Percentiles rank a stretch among this genome's conserved stretches.
Conservation (phyloP, 2,888 invertebrate genomes). For the Cepaea hortensis region DNA sequence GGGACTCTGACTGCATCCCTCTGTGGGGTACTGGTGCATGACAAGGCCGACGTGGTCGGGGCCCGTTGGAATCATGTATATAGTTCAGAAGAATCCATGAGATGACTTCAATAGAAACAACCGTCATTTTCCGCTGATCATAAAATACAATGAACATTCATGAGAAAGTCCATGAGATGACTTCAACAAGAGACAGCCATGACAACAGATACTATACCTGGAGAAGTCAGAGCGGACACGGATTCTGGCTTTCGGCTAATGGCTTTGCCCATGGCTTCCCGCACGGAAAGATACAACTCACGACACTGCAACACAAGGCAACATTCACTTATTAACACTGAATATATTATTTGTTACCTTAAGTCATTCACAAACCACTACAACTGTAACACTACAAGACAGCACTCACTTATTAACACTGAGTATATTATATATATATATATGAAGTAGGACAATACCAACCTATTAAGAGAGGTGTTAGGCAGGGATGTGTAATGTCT, state of each 20-base stretch:
- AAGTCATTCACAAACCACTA: constrained; percentile 85
- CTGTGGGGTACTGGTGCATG: too few relatives aligned
- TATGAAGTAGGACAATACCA: too few relatives aligned
- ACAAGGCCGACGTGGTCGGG: too few relatives aligned
- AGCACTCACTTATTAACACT: too few relatives aligned
- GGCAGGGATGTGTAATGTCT: too few relatives aligned
- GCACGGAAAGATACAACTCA: constrained; percentile 97
- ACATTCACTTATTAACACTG: neutral
- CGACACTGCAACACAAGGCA: constrained; percentile 85
- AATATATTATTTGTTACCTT: too few relatives aligned
- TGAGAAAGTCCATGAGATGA: neutral
- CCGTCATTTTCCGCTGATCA: neutral
- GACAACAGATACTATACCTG: neutral
- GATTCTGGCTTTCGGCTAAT: constrained; percentile 81
- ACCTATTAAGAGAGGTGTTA: too few relatives aligned
- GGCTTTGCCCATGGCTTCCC: constrained; percentile 96
- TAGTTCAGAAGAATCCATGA: too few relatives aligned
- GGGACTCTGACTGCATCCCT: too few relatives aligned
- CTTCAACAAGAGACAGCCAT: neutral
- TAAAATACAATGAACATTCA: neutral
- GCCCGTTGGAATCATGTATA: too few relatives aligned
- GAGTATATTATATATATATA: too few relatives aligned
- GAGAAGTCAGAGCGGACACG: constrained; percentile 75
- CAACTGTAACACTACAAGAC: constrained; percentile 82
- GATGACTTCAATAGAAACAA: too few relatives aligned